These are phyloP conservation scores for Tenualosa ilisha DNA, from an alignment of 2,797 vertebrate genomes.

Conservation along the genomic window DNA sequence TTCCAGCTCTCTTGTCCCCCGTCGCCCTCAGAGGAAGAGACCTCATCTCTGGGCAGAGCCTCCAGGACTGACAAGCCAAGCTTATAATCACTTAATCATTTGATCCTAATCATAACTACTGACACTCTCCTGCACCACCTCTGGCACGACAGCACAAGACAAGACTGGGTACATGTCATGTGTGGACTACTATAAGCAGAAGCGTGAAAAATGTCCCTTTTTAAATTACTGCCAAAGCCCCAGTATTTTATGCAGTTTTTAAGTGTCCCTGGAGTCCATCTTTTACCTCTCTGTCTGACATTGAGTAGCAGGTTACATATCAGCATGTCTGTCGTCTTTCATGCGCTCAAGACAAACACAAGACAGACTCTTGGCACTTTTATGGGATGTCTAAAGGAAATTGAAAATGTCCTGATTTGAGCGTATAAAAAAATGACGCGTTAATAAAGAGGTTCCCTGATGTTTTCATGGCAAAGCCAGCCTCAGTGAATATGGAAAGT, in stretches of 20 bases:
- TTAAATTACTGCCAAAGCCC: not conserved
- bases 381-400: conserved; percentile 55
- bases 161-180: not conserved
- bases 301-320: not conserved
- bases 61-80: not conserved
- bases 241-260: not conserved
- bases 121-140: not conserved
- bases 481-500: conserved; percentile 12
- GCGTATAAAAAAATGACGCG: conserved; percentile 57
- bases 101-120: not conserved
- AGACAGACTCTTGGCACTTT: conserved; percentile 38
- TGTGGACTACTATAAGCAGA: not conserved
- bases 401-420: conserved; percentile 58
- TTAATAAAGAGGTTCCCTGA: conserved; percentile 42
- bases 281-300: not conserved
- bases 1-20: not conserved
- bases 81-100: too few relatives aligned
- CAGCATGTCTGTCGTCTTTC: not conserved
- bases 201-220: not conserved
- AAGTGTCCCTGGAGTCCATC: not conserved
- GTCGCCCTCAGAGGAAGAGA: not conserved
- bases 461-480: conserved; percentile 57
- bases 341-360: not conserved
- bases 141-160: not conserved
- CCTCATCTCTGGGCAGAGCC: not conserved